These are phyloP conservation scores for Oryzias curvinotus DNA, from an alignment of 2,113 vertebrate genomes.

Conservation along the genomic window DNA sequence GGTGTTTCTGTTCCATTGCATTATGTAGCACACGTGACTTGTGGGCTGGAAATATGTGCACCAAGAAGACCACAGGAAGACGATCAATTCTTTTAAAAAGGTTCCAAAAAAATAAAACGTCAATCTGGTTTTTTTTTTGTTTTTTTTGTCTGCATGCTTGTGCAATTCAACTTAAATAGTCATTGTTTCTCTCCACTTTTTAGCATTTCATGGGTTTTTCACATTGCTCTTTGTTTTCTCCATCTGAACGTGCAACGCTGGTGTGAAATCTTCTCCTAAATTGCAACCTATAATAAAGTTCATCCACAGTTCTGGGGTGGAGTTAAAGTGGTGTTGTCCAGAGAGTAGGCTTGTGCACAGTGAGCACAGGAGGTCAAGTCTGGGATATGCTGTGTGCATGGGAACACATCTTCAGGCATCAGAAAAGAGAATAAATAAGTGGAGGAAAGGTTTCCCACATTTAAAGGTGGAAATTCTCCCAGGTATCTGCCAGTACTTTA, in stretches of 20 bases:
- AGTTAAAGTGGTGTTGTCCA: background rate
- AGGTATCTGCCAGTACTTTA: slow-evolving; percentile 28
- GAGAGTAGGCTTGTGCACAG: background rate
- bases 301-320: slow-evolving; percentile 13
- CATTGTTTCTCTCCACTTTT: slow-evolving; percentile 42
- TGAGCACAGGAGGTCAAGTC: slow-evolving; percentile 1
- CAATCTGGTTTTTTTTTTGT: slow-evolving; percentile 1
- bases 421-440: slow-evolving; percentile 17
- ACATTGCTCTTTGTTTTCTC: slow-evolving; percentile 5
- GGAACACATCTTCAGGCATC: slow-evolving; percentile 11
- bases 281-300: slow-evolving; percentile 1
- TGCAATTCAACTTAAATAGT: slow-evolving; percentile 22
- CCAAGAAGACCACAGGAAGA: slow-evolving; percentile 25
- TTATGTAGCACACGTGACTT: slow-evolving; percentile 13
- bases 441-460: slow-evolving; percentile 22
- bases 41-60: slow-evolving; percentile 29
- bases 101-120: slow-evolving; percentile 10
- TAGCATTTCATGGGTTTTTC: slow-evolving; percentile 38
- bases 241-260: slow-evolving; percentile 1
- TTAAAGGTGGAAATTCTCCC: slow-evolving; percentile 5
- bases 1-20: slow-evolving; percentile 11
- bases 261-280: slow-evolving; percentile 14
- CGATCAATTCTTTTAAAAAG: slow-evolving; percentile 2
- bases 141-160: slow-evolving; percentile 14
- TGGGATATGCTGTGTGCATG: slow-evolving; percentile 4